Evolutionary conservation across 30 jellyfish, hydroid and myxozoan genomes (phyloP), one percentile per base, ranked within the genome.

Genomic region (Pseudorhiza aurosa): DNA sequence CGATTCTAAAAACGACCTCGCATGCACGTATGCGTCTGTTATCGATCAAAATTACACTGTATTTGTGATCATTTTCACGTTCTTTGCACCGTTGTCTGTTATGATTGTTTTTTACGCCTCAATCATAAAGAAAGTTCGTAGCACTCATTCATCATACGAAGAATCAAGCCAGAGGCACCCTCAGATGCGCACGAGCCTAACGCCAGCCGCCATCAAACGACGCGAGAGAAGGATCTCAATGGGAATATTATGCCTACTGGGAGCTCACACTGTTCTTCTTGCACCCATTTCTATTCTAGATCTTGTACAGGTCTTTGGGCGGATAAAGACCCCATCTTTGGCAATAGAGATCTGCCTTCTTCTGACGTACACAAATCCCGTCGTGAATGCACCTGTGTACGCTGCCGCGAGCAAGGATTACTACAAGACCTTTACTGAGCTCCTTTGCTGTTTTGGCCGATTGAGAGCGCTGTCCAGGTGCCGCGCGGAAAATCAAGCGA

Each of bases 401-500:
- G 92, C 92, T 29, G 92, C 78, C 9, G 92, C 92, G 9, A 65
- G 77, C 40, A 65, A 62, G 50, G 79, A 68, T 7, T 81, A 65
- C 58, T 68, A 68, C 45, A 7, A 46, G 2, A 77, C 89, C 19
- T 77, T 77, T 45, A 37, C 36, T 1, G 36, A 47, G n/a, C 32
- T 77, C 62, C 18, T 77, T 17, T 60, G 82, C 65, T 77, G 89
- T 18, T 77, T 64, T 35, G 89, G 75, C 14, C 29, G 21, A 26
- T 31, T 35, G 59, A 57, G 56, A 53, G 18, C 65, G 33, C 76
- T 33, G 44, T 31, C 32, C 24, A 2, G 35, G 24, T 1, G 55
- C 77, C 37, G 77, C 58, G 24, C 2, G 29, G 35, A 31, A 64
- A 11, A 5, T 3, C 17, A 18, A 21, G 10, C 77, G 24, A 14